Evolutionary conservation across 2,797 vertebrate genomes (phyloP).

Genomic region (Mionectes olivaceus): DNA sequence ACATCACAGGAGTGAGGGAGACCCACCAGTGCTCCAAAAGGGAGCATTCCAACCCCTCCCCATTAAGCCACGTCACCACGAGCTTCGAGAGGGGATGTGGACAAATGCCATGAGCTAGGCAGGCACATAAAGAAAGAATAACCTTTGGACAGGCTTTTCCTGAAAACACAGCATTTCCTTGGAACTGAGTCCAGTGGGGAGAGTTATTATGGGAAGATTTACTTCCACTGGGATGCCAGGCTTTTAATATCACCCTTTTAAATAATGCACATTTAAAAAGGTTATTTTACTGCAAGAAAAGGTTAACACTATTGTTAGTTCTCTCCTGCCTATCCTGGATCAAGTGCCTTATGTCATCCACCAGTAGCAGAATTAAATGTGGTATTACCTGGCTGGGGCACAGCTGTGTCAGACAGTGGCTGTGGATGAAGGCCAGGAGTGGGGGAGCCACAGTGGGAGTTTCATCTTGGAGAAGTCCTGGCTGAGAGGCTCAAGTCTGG

Average conservation of each 20-base stretch:
- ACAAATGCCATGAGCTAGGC: neutral
- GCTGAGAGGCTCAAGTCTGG: neutral
- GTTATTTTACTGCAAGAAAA: constrained; percentile 53
- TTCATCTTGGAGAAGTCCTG: neutral
- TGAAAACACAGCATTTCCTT: constrained; percentile 58
- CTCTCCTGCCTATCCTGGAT: neutral
- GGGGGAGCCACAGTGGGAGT: accelerated
- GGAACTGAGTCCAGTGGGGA: constrained; percentile 9
- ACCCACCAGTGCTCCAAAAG: neutral
- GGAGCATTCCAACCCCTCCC: neutral
- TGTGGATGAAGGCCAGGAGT: neutral
- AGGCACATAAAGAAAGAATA: constrained; percentile 29
- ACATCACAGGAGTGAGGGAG: neutral
- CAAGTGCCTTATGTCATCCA: neutral
- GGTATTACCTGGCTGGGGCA: neutral
- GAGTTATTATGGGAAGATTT: constrained; percentile 58
- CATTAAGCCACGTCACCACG: neutral
- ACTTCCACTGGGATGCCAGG: constrained; percentile 29
- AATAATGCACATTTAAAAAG: constrained; percentile 59
- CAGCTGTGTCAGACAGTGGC: neutral
- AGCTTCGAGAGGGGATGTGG: neutral
- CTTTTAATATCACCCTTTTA: constrained; percentile 50
- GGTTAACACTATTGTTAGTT: constrained; percentile 47
- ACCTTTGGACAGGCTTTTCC: constrained; percentile 62
- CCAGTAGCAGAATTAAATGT: neutral